Conservation (phyloP, 1,140 invertebrate species). For the Monochamus saltuarius region DNA sequence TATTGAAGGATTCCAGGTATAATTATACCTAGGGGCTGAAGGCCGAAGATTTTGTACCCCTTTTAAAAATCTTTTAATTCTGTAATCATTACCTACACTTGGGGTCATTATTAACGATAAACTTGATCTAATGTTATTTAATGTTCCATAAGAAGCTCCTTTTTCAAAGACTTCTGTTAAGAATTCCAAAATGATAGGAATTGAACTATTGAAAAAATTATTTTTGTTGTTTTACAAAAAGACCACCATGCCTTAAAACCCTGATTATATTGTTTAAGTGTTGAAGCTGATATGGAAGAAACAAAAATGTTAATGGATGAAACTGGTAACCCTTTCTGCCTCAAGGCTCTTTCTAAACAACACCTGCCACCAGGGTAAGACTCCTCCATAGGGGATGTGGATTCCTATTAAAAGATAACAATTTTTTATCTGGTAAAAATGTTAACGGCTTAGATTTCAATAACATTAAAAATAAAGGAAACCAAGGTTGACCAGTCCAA, state of each 20-base stretch:
- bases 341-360: no score
- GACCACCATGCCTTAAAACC: no score
- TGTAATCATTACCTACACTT: no score
- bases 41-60: neutral
- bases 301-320: neutral
- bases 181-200: no score
- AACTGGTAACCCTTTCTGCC: neutral
- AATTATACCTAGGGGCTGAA: neutral
- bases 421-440: neutral
- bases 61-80: neutral
- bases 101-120: no score
- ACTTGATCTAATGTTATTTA: no score
- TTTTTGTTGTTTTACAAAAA: no score
- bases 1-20: conserved; percentile 2
- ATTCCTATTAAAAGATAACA: conserved; percentile 2
- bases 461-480: conserved; percentile 5
- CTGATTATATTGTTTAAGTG: neutral
- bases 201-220: no score
- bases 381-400: no score
- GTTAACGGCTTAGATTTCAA: conserved; percentile 1
- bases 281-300: conserved; percentile 4
- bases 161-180: no score
- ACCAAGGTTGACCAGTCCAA: conserved; percentile 12
- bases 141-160: no score
- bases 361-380: conserved; percentile 10